Percentiles rank a stretch among this genome's conserved stretches.
Evolutionary conservation across 1,140 invertebrate genomes (phyloP).

Genomic region (Drosophila oshimai): DNA sequence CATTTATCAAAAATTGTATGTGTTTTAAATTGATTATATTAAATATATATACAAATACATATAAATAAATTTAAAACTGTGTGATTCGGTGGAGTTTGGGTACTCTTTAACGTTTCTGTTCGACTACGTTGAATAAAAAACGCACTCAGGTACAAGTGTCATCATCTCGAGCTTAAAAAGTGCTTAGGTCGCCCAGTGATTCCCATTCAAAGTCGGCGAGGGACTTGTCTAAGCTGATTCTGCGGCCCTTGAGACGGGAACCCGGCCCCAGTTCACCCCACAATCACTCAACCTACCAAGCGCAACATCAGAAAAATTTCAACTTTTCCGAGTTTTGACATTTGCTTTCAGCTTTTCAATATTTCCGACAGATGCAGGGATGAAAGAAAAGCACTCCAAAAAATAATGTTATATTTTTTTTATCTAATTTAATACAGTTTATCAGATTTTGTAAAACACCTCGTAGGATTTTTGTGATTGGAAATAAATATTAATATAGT

Average conservation of each 20-base stretch:
- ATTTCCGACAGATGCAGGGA: neutral
- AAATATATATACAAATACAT: constrained; percentile 75
- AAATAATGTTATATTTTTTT: no score
- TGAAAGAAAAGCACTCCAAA: neutral
- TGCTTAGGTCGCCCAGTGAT: constrained; percentile 35
- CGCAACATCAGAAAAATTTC: constrained; percentile 10
- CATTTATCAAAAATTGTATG: constrained; percentile 82
- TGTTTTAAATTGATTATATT: constrained; percentile 80
- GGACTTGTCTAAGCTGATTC: constrained; percentile 61
- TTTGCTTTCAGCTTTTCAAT: constrained; percentile 53
- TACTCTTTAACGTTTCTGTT: neutral
- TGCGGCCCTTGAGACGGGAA: constrained; percentile 50
- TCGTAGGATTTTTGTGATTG: no score
- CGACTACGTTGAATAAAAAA: neutral
- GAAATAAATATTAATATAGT: no score
- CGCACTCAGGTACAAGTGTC: constrained; percentile 40
- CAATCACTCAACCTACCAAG: neutral
- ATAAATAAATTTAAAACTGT: constrained; percentile 59
- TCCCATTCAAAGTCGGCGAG: constrained; percentile 30
- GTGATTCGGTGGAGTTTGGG: constrained; percentile 22
- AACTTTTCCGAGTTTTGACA: constrained; percentile 66
- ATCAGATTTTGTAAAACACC: no score
- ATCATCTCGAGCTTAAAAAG: constrained; percentile 57
- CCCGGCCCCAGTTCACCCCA: neutral
- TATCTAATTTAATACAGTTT: no score